A percentile compares a stretch with the other conserved stretches of the same genome.
Evolutionary conservation across 1,140 invertebrate genomes (phyloP).

Genomic region (Achatina immaculata): DNA sequence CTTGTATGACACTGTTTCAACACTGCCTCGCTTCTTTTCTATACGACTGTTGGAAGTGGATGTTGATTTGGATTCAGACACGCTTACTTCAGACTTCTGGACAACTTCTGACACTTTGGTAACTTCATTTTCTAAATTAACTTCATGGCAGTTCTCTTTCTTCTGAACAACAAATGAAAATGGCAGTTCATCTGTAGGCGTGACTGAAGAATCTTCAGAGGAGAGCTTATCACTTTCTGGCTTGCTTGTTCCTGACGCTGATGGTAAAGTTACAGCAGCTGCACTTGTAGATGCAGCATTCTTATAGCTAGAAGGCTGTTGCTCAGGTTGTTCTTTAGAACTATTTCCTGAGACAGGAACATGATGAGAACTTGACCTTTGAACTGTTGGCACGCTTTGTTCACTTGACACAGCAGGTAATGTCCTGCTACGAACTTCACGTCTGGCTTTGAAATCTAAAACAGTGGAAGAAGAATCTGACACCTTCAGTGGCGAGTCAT

Average conservation of each 20-base stretch:
- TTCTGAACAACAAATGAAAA: constrained; percentile 26
- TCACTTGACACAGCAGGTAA: constrained; percentile 50
- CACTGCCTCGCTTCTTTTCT: constrained; percentile 24
- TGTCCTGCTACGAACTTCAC: constrained; percentile 60
- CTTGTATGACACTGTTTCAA: constrained; percentile 11
- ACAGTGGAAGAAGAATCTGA: constrained; percentile 45
- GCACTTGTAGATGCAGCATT: neutral
- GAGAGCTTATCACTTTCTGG: neutral
- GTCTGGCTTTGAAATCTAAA: constrained; percentile 59
- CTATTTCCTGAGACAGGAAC: constrained; percentile 12
- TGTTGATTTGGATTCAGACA: constrained; percentile 10
- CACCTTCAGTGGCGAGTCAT: neutral
- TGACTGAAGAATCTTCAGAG: neutral
- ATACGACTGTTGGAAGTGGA: constrained; percentile 18
- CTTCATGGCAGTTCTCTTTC: constrained; percentile 19
- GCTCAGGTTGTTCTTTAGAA: neutral
- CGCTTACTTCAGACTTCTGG: neutral
- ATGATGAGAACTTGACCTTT: constrained; percentile 43
- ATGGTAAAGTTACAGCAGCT: constrained; percentile 6
- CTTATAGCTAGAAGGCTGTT: neutral
- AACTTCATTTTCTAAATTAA: neutral
- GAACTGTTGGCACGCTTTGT: constrained; percentile 31
- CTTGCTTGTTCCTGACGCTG: neutral
- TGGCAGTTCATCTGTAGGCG: constrained; percentile 12
- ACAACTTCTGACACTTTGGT: neutral